phyloP scores from a whole-genome alignment of 2,797 vertebrate genomes.

The Amblyraja radiata region DNA sequence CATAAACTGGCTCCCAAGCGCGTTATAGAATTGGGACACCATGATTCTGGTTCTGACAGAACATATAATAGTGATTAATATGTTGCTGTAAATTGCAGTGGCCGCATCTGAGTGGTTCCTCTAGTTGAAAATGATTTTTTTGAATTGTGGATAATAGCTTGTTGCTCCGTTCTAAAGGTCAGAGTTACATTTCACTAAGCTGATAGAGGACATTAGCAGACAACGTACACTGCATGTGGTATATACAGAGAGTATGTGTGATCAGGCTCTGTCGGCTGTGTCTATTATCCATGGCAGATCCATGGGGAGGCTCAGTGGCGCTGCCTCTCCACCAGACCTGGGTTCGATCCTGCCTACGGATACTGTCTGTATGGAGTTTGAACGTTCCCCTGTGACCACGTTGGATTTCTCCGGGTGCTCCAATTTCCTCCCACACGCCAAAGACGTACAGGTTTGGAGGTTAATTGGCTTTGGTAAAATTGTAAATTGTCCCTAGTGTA shows the following conservation, averaged over 20 bases:
- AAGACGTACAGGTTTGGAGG: too few relatives aligned
- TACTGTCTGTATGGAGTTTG: too few relatives aligned
- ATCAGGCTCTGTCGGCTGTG: not conserved
- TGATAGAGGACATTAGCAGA: not conserved
- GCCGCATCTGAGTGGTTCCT: not conserved
- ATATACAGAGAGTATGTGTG: not conserved
- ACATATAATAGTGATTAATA: slow-evolving; percentile 1
- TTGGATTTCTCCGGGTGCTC: too few relatives aligned
- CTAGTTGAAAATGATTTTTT: not conserved
- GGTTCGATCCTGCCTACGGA: too few relatives aligned
- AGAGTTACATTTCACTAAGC: not conserved
- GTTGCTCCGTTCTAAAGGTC: slow-evolving; percentile 1
- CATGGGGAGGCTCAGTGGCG: too few relatives aligned
- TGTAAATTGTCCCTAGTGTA: too few relatives aligned
- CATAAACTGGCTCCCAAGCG: not conserved
- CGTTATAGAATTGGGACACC: not conserved
- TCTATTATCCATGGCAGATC: not conserved
- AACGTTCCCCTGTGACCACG: too few relatives aligned
- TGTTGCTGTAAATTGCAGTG: slow-evolving; percentile 11
- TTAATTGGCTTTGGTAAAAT: too few relatives aligned
- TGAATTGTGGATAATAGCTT: not conserved
- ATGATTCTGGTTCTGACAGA: not conserved
- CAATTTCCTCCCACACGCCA: too few relatives aligned
- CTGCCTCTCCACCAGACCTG: too few relatives aligned
- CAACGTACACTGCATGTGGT: not conserved